Percentiles rank a stretch among this genome's conserved stretches.
Conservation (phyloP, 2,113 vertebrate genomes). For the Leptodactylus fuscus region DNA sequence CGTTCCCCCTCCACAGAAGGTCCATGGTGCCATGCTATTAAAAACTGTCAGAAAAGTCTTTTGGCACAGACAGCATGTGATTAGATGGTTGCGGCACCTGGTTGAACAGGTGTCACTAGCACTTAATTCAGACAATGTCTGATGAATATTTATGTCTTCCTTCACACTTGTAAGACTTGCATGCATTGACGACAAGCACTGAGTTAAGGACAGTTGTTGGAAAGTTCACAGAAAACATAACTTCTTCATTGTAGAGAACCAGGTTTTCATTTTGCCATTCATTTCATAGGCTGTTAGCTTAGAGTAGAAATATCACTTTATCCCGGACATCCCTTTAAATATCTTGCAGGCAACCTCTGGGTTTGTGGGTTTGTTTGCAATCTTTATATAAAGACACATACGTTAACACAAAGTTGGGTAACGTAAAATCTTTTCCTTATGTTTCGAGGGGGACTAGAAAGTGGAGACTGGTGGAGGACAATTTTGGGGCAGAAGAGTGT, state of each 20-base stretch:
- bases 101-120: background rate
- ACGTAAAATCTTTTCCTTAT: too few relatives aligned
- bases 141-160: constrained; percentile 8
- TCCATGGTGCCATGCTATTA: background rate
- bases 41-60: background rate
- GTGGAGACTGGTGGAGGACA: too few relatives aligned
- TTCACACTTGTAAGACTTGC: background rate
- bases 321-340: too few relatives aligned
- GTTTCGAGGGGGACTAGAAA: too few relatives aligned
- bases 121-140: background rate
- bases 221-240: background rate
- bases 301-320: too few relatives aligned
- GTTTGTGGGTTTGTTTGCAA: too few relatives aligned
- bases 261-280: too few relatives aligned
- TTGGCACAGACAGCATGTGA: background rate
- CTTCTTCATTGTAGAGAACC: background rate
- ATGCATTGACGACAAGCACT: background rate
- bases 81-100: constrained; percentile 7
- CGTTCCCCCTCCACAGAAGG: background rate
- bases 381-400: background rate
- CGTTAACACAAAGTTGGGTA: too few relatives aligned
- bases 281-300: too few relatives aligned
- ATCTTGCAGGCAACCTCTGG: too few relatives aligned
- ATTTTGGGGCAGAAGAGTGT: too few relatives aligned
- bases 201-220: background rate